Base-by-base conservation (phyloP, 2,888 invertebrate genomes). In the Pandemis corylana region DNA sequence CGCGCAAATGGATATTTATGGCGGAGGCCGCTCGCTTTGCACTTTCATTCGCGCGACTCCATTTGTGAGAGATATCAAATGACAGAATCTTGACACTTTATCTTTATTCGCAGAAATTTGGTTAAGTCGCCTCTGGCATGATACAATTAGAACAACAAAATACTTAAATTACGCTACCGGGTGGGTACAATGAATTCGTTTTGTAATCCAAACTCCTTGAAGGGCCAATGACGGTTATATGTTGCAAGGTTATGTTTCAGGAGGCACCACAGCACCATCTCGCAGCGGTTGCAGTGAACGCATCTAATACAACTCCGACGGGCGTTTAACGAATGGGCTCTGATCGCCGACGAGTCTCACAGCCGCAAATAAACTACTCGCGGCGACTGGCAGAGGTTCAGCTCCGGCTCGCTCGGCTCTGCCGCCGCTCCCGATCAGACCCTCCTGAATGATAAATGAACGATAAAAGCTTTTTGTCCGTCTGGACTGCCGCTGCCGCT, bases 371-470 rank as follows among this genome's bases (percentile, higher is more conserved):
- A 2, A 28, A 46, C n/a, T 9, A 5, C 10, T 61, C 68, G 68
- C 36, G 6, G 28, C 44, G 44, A 20, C 15, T 36, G 67, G 1
- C 42, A 20, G 51, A 53, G 46, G 51, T 36, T 61, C 12, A 65
- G 59, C 70, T 20, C 15, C 44, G 41, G 49, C 0, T n/a, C 49
- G 28, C n/a, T 28, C 44, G 41, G 49, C 0, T n/a, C 49, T 9
- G 20, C 49, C 44, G 5, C 44, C 46, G 12, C 44, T 49, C 46
- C 53, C 36, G 72, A 59, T 51, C 53, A 63, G 56, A 71, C 69
- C 75, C 72, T 66, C 75, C 78, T 85, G 82, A 84, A 86, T 86
- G 82, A 86, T 85, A 82, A 80, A 87, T 84, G 86, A 85, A 80
- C 79, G 79, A 82, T 83, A 82, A 85, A 85, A 84, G 84, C 78